Conservation (phyloP, 2,797 vertebrate genomes). For the Spatula clypeata region DNA sequence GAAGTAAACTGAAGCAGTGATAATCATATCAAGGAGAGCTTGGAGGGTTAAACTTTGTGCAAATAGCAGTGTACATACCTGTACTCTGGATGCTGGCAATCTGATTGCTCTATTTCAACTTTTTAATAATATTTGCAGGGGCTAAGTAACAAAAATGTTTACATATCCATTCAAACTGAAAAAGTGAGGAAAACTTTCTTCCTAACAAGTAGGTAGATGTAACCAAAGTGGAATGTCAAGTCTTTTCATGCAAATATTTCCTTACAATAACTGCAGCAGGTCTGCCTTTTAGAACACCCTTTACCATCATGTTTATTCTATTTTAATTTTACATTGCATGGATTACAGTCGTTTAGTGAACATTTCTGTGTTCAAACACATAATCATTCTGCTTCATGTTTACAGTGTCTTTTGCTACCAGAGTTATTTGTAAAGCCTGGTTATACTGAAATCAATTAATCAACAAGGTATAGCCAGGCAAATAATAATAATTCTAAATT, state of each 20-base stretch:
- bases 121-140: background rate
- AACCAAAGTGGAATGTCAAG: background rate
- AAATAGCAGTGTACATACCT: background rate
- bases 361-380: background rate
- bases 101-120: background rate
- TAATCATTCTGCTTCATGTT: background rate
- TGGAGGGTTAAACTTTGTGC: background rate
- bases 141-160: background rate
- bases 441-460: background rate
- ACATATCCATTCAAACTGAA: background rate
- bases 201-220: background rate
- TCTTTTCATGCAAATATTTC: background rate
- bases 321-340: background rate
- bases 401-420: background rate
- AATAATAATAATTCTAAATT: background rate
- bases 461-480: background rate
- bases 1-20: background rate
- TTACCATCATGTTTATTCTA: background rate
- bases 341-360: background rate
- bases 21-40: background rate
- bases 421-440: background rate
- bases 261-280: background rate
- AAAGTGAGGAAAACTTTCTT: background rate
- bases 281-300: background rate
- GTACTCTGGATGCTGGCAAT: background rate